Conservation (phyloP, 2,888 invertebrate genomes). For the Stenichneumon culpator region DNA sequence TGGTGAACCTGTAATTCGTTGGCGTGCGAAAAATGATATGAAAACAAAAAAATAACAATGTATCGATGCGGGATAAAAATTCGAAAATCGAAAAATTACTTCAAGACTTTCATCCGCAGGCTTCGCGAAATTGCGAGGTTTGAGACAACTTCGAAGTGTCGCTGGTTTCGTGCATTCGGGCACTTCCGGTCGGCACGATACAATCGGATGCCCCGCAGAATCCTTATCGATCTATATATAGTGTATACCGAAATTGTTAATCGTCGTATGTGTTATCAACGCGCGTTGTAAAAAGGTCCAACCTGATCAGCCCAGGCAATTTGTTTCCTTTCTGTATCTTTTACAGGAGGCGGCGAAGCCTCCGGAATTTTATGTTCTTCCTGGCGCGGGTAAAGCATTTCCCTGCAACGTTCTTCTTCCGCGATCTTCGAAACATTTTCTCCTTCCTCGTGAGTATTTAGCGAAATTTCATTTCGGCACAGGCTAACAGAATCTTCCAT, state of each 20-base stretch:
- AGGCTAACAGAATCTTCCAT: slow-evolving; percentile 36
- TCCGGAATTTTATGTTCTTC: not conserved
- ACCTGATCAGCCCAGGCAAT: slow-evolving; percentile 74
- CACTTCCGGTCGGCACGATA: slow-evolving; percentile 63
- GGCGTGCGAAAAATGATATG: not conserved
- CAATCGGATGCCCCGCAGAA: slow-evolving; percentile 66
- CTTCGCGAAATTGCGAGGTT: slow-evolving; percentile 33
- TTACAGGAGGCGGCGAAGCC: not conserved
- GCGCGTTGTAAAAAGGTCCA: slow-evolving; percentile 26
- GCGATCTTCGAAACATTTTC: not conserved
- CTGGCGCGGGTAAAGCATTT: not conserved
- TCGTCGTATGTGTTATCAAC: slow-evolving; percentile 12
- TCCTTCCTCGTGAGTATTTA: not conserved
- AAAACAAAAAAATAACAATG: not conserved
- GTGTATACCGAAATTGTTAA: not conserved
- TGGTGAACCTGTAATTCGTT: slow-evolving; percentile 59
- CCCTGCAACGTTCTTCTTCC: not conserved
- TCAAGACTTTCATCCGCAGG: slow-evolving; percentile 54
- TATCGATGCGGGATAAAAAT: not conserved
- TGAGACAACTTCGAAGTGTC: slow-evolving; percentile 43
- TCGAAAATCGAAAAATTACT: slow-evolving; percentile 55
- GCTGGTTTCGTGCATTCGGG: slow-evolving; percentile 58
- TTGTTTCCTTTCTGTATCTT: slow-evolving; percentile 50
- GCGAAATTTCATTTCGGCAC: slow-evolving; percentile 20
- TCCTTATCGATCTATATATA: slow-evolving; percentile 65